phyloP scores from a whole-genome alignment of 2,888 invertebrate species.

The Ectobius pallidus region DNA sequence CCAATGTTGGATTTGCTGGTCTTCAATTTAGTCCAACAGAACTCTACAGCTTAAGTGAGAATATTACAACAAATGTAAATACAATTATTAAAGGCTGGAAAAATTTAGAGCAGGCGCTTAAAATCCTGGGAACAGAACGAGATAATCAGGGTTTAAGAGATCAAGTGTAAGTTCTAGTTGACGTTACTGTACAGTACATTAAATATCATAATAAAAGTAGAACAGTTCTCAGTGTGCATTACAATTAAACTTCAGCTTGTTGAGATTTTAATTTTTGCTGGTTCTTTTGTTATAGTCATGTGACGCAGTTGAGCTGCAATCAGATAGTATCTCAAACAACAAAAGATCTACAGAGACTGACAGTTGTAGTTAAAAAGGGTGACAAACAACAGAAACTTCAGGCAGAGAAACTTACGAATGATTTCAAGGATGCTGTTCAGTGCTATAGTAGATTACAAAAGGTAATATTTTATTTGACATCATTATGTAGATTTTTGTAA shows the following conservation, averaged over 20 bases:
- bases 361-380: conserved; percentile 70
- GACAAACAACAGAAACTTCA: conserved; percentile 84
- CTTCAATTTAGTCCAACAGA: conserved; percentile 73
- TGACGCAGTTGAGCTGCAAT: conserved; percentile 76
- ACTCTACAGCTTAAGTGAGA: conserved; percentile 78
- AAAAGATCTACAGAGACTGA: conserved; percentile 73
- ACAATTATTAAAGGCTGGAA: conserved; percentile 76
- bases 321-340: conserved; percentile 74
- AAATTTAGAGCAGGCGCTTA: conserved; percentile 73
- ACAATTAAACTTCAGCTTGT: too few species aligned
- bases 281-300: conserved; percentile 65
- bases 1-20: conserved; percentile 69
- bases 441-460: conserved; percentile 81
- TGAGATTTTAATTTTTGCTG: too few species aligned
- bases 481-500: too few species aligned
- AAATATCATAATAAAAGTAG: too few species aligned
- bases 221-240: too few species aligned
- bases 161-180: conserved; percentile 67
- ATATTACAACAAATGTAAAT: conserved; percentile 80
- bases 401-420: conserved; percentile 80
- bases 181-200: too few species aligned
- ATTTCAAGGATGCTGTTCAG: conserved; percentile 79
- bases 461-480: conserved; percentile 56
- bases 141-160: conserved; percentile 73
- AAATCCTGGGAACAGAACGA: conserved; percentile 74